A percentile compares a stretch with the other conserved stretches of the same genome.
phyloP scores from a whole-genome alignment of 2,888 invertebrate species.

The Tuta absoluta region DNA sequence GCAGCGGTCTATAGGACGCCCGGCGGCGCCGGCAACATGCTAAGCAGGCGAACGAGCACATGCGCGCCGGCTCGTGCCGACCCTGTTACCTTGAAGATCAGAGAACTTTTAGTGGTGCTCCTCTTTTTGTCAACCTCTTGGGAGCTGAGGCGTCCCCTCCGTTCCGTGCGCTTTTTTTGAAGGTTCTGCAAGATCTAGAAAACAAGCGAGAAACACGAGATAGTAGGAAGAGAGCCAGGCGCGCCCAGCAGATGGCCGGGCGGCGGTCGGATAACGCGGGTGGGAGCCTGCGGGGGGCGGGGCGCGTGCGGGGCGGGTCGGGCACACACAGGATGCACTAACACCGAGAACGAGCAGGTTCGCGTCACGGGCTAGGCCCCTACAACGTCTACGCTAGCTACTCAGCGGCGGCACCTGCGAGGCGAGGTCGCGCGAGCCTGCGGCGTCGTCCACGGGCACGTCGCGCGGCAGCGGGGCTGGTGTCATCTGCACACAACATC shows the following conservation, averaged over 20 bases:
- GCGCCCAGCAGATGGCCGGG: constrained; percentile 68
- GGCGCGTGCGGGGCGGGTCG: constrained; percentile 51
- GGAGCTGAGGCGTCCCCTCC: constrained; percentile 97
- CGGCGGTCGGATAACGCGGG: constrained; percentile 62
- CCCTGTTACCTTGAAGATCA: constrained; percentile 98
- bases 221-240: constrained; percentile 86
- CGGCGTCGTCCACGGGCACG: constrained; percentile 70
- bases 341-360: constrained; percentile 50
- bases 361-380: constrained; percentile 71
- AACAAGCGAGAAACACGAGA: constrained; percentile 93
- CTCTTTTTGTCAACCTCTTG: constrained; percentile 92
- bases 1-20: constrained; percentile 75
- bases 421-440: constrained; percentile 74
- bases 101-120: constrained; percentile 98
- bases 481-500: constrained; percentile 80
- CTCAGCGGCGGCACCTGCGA: constrained; percentile 74
- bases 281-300: constrained; percentile 57
- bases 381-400: constrained; percentile 51
- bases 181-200: constrained; percentile 99
- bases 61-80: constrained; percentile 80
- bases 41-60: constrained; percentile 81
- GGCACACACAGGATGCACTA: constrained; percentile 73
- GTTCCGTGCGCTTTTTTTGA: constrained; percentile 99
- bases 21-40: constrained; percentile 76
- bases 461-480: constrained; percentile 75